These are phyloP conservation scores for Poeciliopsis retropinna DNA, from an alignment of 2,113 vertebrate species.

Conservation along the genomic window DNA sequence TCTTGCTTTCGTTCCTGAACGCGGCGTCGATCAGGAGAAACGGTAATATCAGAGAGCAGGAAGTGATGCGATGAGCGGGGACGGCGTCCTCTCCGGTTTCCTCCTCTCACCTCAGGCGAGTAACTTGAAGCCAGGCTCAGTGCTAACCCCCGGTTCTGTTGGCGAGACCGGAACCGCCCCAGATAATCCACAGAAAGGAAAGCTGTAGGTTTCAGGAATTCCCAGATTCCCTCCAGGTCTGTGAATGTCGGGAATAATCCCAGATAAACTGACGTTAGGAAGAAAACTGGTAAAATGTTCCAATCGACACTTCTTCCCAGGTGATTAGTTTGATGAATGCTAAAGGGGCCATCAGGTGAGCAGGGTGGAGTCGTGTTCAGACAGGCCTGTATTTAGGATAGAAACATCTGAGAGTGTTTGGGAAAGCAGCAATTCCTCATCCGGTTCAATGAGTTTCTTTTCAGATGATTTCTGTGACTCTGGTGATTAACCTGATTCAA, in stretches of 20 bases:
- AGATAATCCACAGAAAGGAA: not conserved
- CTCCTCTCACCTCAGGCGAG: slow-evolving; percentile 29
- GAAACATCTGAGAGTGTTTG: too few relatives aligned
- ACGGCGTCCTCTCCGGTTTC: slow-evolving; percentile 20
- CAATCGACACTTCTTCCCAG: too few relatives aligned
- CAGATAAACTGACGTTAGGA: not conserved
- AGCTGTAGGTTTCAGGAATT: not conserved
- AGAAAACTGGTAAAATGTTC: not conserved
- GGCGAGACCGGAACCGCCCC: not conserved
- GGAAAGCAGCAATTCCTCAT: too few relatives aligned
- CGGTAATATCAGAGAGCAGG: slow-evolving; percentile 16
- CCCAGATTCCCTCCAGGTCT: not conserved
- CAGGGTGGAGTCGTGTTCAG: too few relatives aligned
- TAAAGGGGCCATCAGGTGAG: too few relatives aligned
- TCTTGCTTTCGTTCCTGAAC: too few relatives aligned
- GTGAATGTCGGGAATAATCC: too few relatives aligned
- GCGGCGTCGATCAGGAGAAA: slow-evolving; percentile 2
- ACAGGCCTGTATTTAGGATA: too few relatives aligned
- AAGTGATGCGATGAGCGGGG: slow-evolving; percentile 1
- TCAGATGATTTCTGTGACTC: too few relatives aligned
- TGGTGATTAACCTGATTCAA: too few relatives aligned
- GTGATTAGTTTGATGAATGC: not conserved
- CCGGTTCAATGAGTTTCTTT: too few relatives aligned
- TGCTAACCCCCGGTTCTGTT: not conserved
- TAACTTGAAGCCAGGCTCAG: slow-evolving; percentile 31